A percentile compares a stretch with the other conserved stretches of the same genome.
Evolutionary conservation across 2,888 invertebrate genomes (phyloP).

Genomic region (Notodonta ziczac): DNA sequence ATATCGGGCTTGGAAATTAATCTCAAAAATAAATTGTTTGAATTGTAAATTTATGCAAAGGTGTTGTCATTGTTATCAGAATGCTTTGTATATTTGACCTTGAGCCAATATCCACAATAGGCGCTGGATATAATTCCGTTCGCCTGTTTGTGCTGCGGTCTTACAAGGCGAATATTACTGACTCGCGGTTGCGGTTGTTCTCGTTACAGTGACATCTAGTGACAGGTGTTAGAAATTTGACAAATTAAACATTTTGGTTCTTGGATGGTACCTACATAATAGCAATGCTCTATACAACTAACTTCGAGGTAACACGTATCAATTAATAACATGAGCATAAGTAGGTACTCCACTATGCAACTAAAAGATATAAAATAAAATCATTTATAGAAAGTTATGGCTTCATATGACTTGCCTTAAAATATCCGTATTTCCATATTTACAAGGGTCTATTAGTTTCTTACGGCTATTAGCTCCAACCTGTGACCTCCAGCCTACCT

Average conservation of each 20-base stretch:
- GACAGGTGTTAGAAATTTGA: conserved; percentile 1
- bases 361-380: neutral
- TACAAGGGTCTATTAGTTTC: neutral
- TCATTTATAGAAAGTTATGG: too few species aligned
- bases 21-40: neutral
- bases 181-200: neutral
- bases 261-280: too few species aligned
- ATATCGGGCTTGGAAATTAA: neutral
- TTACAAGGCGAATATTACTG: neutral
- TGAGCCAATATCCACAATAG: neutral
- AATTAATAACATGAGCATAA: neutral
- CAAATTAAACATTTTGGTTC: neutral
- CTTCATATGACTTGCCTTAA: neutral
- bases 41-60: conserved; percentile 3
- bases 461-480: neutral
- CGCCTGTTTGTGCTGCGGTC: neutral
- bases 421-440: too few species aligned
- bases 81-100: conserved; percentile 2
- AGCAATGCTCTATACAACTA: too few species aligned
- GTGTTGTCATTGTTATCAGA: neutral
- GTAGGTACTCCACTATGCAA: too few species aligned
- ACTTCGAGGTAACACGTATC: too few species aligned
- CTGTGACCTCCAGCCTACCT: neutral
- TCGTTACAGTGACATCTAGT: neutral
- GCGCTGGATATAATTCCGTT: neutral